Conservation (phyloP, 2,113 vertebrate genomes). For the Macroglossus sobrinus region DNA sequence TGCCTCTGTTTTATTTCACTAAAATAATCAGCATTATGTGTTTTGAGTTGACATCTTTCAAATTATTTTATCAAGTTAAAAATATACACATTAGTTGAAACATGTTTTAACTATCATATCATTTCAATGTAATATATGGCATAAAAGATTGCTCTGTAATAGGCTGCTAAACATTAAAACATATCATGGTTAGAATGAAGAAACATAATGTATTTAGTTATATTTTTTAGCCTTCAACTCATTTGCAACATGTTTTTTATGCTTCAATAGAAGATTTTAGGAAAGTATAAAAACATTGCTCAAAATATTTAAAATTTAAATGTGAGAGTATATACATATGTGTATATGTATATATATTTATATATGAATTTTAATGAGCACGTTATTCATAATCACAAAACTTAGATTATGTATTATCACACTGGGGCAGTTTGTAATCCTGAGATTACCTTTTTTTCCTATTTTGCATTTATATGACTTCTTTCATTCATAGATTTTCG, state of each 20-base stretch:
- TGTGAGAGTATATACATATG: background rate
- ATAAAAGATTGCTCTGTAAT: conserved; percentile 68
- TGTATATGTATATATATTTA: background rate
- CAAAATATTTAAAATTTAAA: conserved; percentile 21
- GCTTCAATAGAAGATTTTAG: conserved; percentile 21
- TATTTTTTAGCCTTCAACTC: conserved; percentile 41
- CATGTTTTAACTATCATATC: conserved; percentile 77
- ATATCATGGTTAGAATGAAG: conserved; percentile 43
- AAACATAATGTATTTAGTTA: conserved; percentile 63
- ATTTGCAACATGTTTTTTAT: conserved; percentile 49
- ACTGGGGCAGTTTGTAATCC: background rate
- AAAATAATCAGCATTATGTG: conserved; percentile 79
- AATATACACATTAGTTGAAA: conserved; percentile 74
- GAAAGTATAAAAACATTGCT: conserved; percentile 10
- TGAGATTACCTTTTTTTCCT: conserved; percentile 20
- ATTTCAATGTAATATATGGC: conserved; percentile 70
- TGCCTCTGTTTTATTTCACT: conserved; percentile 75
- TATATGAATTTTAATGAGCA: background rate
- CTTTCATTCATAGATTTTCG: conserved; percentile 22
- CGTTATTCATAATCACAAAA: conserved; percentile 18
- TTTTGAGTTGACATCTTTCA: conserved; percentile 79
- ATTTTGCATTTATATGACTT: conserved; percentile 28
- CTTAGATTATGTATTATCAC: conserved; percentile 1
- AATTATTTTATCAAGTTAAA: conserved; percentile 82
- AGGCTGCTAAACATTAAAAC: conserved; percentile 63